phyloP scores from a whole-genome alignment of 2,113 vertebrate species.

The Pelecanoides urinatrix region DNA sequence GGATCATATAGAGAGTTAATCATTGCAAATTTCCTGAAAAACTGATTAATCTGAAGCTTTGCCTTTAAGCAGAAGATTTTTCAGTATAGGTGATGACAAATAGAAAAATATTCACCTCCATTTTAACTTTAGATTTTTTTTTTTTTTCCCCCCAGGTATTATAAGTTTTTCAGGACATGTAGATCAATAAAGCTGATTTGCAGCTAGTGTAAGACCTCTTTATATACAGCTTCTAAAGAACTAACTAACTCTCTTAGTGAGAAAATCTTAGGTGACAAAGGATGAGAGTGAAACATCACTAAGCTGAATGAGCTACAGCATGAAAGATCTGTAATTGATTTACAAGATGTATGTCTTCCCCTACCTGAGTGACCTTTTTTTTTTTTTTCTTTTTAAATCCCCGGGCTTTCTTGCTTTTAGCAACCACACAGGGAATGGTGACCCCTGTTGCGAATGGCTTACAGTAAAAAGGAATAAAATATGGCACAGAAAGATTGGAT shows the following conservation, averaged over 20 bases:
- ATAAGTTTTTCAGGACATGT: background rate
- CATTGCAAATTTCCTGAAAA: background rate
- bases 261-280: background rate
- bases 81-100: background rate
- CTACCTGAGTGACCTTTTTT: background rate
- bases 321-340: background rate
- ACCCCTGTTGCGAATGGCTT: background rate
- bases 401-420: background rate
- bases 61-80: background rate
- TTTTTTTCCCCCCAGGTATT: background rate
- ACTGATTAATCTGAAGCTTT: background rate
- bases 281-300: background rate
- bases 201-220: background rate
- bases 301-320: background rate
- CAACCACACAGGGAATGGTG: background rate
- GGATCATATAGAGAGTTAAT: background rate
- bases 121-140: background rate
- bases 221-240: background rate
- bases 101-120: background rate
- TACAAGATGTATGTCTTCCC: background rate
- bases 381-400: background rate
- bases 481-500: background rate
- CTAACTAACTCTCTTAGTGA: background rate
- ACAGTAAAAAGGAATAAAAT: background rate
- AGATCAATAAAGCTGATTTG: slow-evolving; percentile 4